phyloP scores from a whole-genome alignment of 92 coral and sea anemone genomes.

The Porites rus region DNA sequence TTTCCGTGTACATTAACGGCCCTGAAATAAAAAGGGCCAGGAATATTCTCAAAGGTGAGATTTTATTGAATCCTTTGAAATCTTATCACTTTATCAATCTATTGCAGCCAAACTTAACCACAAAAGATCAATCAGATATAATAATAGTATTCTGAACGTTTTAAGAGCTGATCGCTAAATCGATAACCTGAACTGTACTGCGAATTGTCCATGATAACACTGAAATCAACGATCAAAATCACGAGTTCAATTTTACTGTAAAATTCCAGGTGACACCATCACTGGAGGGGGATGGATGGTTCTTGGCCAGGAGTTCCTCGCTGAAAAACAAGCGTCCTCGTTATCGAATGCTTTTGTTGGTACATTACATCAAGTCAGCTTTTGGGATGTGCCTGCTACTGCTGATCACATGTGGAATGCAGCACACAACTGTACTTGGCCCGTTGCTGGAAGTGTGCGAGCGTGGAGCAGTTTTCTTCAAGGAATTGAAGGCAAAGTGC shows the following conservation, averaged over 20 bases:
- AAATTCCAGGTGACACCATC: slow-evolving; percentile 4
- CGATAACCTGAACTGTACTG: too few species aligned
- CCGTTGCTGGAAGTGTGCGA: slow-evolving; percentile 63
- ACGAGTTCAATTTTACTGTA: too few species aligned
- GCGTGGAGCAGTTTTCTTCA: slow-evolving; percentile 68
- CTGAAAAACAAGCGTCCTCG: slow-evolving; percentile 3
- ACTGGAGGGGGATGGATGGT: slow-evolving; percentile 72
- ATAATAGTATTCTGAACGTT: too few species aligned
- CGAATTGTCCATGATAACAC: too few species aligned
- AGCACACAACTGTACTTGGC: slow-evolving; percentile 74
- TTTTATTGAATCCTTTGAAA: not conserved
- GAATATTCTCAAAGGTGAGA: not conserved
- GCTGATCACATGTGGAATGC: slow-evolving; percentile 74
- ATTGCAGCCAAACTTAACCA: too few species aligned
- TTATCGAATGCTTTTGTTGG: slow-evolving; percentile 62
- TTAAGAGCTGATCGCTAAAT: too few species aligned
- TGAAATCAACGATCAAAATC: too few species aligned
- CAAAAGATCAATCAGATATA: too few species aligned
- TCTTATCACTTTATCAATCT: too few species aligned
- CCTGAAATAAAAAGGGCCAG: slow-evolving; percentile 5
- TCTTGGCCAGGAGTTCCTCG: slow-evolving; percentile 63
- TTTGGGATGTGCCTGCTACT: too few species aligned
- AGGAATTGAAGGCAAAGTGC: slow-evolving; percentile 62
- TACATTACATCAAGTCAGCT: slow-evolving; percentile 63
- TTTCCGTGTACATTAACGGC: slow-evolving; percentile 55